phyloP scores from a whole-genome alignment of 2,113 vertebrate species.

The Lepus timidus region DNA sequence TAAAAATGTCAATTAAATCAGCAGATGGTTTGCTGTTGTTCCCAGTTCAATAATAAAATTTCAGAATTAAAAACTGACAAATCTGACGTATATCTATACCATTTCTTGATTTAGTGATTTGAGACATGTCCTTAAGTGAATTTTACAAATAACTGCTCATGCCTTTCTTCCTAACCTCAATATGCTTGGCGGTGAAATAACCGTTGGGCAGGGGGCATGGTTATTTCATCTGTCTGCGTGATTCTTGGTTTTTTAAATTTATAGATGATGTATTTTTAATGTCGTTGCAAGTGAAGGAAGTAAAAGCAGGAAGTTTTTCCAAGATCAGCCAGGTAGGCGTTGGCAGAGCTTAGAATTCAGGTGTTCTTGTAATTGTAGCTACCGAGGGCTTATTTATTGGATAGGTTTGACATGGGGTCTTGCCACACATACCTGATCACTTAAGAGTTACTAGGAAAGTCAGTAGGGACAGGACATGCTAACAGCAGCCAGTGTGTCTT shows the following conservation, averaged over 20 bases:
- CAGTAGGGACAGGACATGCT: conserved; percentile 37
- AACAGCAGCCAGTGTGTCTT: conserved; percentile 74
- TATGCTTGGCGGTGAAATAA: neutral
- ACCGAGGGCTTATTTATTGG: neutral
- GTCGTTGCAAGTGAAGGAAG: neutral
- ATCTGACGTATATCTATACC: neutral
- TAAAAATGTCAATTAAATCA: conserved; percentile 71
- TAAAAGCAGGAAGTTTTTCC: neutral
- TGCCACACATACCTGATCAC: neutral
- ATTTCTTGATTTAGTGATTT: conserved; percentile 14
- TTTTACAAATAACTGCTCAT: neutral
- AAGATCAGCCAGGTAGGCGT: neutral
- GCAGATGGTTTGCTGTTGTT: conserved; percentile 59
- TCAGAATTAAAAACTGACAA: conserved; percentile 53
- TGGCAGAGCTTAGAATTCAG: neutral
- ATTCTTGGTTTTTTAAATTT: neutral
- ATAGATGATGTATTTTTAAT: neutral
- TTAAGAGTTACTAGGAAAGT: conserved; percentile 19
- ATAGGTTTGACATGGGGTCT: neutral
- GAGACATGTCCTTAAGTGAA: neutral
- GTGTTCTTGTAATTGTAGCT: neutral
- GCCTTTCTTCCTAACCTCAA: accelerated
- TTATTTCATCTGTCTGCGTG: neutral
- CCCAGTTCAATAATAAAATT: conserved; percentile 17
- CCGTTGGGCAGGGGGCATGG: neutral